A percentile compares a stretch with the other conserved stretches of the same genome.
phyloP scores from a whole-genome alignment of 2,113 vertebrate species.

The Callospermophilus lateralis region DNA sequence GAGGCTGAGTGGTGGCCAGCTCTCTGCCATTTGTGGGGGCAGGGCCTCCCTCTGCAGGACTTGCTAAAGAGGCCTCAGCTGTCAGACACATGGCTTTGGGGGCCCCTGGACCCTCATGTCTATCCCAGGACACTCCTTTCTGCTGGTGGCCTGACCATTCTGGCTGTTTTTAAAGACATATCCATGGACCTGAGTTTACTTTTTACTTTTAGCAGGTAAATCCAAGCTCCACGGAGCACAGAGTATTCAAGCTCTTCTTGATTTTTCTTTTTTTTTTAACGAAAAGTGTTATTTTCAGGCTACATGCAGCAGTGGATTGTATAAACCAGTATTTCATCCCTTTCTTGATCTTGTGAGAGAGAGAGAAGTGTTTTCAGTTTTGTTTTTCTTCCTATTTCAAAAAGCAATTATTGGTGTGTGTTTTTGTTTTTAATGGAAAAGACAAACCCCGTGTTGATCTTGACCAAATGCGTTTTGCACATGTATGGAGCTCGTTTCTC shows the following conservation, averaged over 20 bases:
- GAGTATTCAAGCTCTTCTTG: conserved; percentile 88
- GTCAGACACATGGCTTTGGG: not conserved
- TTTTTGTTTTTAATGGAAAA: conserved; percentile 76
- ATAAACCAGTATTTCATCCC: conserved; percentile 90
- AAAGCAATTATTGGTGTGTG: conserved; percentile 56
- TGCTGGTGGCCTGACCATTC: conserved; percentile 48
- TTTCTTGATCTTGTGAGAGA: conserved; percentile 79
- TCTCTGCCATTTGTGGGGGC: not conserved
- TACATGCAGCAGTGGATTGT: conserved; percentile 87
- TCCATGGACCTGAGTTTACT: conserved; percentile 85
- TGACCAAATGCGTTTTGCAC: conserved; percentile 99
- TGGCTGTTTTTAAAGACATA: conserved; percentile 78
- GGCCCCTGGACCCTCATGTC: not conserved
- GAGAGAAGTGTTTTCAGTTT: conserved; percentile 80
- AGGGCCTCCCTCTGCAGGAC: not conserved
- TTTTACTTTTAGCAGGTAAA: conserved; percentile 87
- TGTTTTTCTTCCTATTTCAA: conserved; percentile 62
- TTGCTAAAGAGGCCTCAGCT: conserved; percentile 71
- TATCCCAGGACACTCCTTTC: conserved; percentile 35
- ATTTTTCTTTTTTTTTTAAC: conserved; percentile 59
- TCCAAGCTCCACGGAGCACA: conserved; percentile 89
- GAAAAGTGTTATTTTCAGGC: conserved; percentile 89
- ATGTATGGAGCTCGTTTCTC: conserved; percentile 90
- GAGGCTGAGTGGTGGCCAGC: not conserved
- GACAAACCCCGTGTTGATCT: conserved; percentile 89